Evolutionary conservation across 2,888 invertebrate species (phyloP).

Genomic region (Agapostemon virescens): DNA sequence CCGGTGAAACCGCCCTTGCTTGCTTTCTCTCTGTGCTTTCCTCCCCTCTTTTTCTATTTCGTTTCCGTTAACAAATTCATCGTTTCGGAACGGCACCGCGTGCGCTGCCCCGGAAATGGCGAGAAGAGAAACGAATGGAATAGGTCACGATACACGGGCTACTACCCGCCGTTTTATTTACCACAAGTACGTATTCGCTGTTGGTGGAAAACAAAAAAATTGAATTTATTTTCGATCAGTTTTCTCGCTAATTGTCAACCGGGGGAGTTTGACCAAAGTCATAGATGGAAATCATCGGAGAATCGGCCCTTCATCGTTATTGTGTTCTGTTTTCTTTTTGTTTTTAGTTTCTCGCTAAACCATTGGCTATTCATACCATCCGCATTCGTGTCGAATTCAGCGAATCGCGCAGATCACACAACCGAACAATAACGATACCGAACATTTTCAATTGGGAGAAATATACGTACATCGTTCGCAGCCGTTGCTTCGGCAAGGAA

Average conservation of each 20-base stretch:
- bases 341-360: conserved; percentile 38
- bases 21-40: background rate
- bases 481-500: background rate
- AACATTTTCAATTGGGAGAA: conserved; percentile 47
- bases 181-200: background rate
- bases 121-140: background rate
- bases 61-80: conserved; percentile 2
- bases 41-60: background rate
- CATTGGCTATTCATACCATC: conserved; percentile 11
- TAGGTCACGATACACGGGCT: background rate
- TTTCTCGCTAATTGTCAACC: conserved; percentile 43
- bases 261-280: conserved; percentile 24
- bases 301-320: conserved; percentile 32
- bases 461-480: conserved; percentile 20
- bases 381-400: conserved; percentile 27
- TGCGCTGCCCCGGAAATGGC: background rate
- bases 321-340: conserved; percentile 36
- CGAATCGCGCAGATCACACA: conserved; percentile 50
- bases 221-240: conserved; percentile 40
- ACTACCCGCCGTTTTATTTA: background rate
- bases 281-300: conserved; percentile 42
- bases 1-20: background rate
- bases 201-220: conserved; percentile 10
- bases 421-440: conserved; percentile 56
- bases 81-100: background rate